Evolutionary conservation across 2,797 vertebrate species (phyloP).

Genomic region (Petrocephalus sullivani): DNA sequence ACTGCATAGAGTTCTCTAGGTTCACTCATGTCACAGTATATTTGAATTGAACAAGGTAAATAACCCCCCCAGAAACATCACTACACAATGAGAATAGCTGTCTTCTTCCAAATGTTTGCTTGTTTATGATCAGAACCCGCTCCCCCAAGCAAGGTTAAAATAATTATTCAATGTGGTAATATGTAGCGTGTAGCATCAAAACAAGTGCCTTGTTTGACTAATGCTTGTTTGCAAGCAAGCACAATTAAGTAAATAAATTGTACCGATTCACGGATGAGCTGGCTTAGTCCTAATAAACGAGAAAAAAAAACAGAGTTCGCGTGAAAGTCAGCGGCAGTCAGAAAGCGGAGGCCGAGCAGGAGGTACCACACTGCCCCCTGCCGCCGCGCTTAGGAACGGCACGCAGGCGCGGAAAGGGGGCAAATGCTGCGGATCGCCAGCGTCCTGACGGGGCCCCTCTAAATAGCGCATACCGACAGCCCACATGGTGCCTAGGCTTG

Average conservation of each 20-base stretch:
- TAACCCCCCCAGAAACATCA: neutral
- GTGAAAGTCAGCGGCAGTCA: neutral
- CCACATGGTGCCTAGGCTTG: neutral
- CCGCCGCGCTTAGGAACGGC: neutral
- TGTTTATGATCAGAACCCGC: neutral
- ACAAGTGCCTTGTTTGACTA: neutral
- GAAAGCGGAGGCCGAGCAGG: neutral
- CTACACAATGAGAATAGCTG: neutral
- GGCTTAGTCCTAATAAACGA: neutral
- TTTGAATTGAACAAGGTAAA: neutral
- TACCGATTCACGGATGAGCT: neutral
- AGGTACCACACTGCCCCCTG: constrained; percentile 18
- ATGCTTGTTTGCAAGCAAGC: neutral
- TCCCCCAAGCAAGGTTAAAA: neutral
- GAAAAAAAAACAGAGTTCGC: neutral
- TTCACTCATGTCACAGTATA: neutral
- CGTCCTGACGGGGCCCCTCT: neutral
- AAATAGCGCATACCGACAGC: neutral
- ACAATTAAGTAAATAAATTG: neutral
- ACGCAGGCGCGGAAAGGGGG: neutral
- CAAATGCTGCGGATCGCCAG: neutral
- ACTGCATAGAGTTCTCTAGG: neutral
- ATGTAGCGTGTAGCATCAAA: neutral
- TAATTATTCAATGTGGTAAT: neutral
- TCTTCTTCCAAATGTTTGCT: neutral